Conservation (phyloP, 2,797 vertebrate species). For the Anguilla anguilla region DNA sequence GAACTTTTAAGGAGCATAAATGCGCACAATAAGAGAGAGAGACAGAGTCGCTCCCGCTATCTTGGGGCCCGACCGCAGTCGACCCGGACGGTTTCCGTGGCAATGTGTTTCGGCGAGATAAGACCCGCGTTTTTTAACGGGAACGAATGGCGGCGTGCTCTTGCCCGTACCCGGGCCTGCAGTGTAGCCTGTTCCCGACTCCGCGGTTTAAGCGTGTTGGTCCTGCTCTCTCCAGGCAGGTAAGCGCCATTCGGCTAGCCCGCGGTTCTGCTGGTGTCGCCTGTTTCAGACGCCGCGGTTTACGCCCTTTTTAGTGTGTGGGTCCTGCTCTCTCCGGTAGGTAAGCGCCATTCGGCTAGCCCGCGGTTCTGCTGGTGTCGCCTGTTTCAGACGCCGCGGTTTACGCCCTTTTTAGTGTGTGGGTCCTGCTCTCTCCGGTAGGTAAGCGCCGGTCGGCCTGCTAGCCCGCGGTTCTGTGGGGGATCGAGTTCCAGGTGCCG, state of each 20-base stretch:
- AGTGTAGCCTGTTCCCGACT: not conserved
- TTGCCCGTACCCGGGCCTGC: not conserved
- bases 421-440: not conserved
- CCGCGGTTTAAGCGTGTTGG: not conserved
- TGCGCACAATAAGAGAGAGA: not conserved
- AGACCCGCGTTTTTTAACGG: not conserved
- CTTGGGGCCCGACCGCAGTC: not conserved
- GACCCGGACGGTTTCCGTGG: not conserved
- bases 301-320: too few relatives aligned
- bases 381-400: not conserved
- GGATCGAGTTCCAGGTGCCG: slow-evolving; percentile 46
- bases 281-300: not conserved
- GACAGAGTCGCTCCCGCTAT: not conserved
- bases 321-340: too few relatives aligned
- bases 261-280: too few relatives aligned
- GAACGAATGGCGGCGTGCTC: not conserved
- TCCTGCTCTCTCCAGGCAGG: not conserved
- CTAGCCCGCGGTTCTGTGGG: not conserved
- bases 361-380: too few relatives aligned
- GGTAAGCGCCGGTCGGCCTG: too few relatives aligned
- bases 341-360: too few relatives aligned
- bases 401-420: not conserved
- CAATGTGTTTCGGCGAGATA: not conserved
- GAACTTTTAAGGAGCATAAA: slow-evolving; percentile 12
- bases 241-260: too few relatives aligned